Base-by-base conservation (phyloP, 1,140 invertebrate genomes). In the Pseudoatta argentina region DNA sequence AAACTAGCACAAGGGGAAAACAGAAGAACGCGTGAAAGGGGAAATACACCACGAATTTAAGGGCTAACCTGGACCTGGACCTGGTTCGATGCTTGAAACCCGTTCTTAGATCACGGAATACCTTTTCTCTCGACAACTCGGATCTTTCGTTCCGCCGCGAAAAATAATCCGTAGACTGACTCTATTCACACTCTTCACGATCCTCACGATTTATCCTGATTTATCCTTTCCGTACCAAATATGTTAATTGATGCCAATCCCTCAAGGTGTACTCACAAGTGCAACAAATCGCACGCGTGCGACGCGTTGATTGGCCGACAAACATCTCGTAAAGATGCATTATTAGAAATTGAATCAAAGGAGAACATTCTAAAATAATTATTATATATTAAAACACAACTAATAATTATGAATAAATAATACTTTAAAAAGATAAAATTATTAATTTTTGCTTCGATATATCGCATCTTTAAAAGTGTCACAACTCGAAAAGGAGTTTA, bases 201-300 rank as follows among this genome's bases (percentile, higher is more conserved):
- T 24, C 14, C 16, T 44, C 16, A 24, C 24, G 14, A 10, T 21
- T 59, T 10, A 3, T 39, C 34, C 34, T 8, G 14, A 51, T 69
- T 69, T 18, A 48, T 59, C 12, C 10, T 82, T 82, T 66, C 53
- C 71, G 78, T 72, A 44, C 39, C 34, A 39, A 44, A 44, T 10
- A 6, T 44, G 8, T 10, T 5, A 39, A 39, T 39, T 39, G 39
- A 51, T 57, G 78, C 66, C 78, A 16, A 72, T 82, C 78, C 78
- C 78, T 82, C 18, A 82, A 27, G 66, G 63, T 59, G 12, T 0
- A 16, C 10, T 48, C 75, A 1, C 75, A 77, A 39, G 34, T 57
- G 5, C 3, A 14, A n/a, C 24, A 16, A 16, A 72, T 10, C 12
- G 3, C 8, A 34, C 16, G 34, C 14, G n/a, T 16, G 16, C 27